Percentiles rank a stretch among this genome's conserved stretches.
phyloP scores from a whole-genome alignment of 1,140 invertebrate genomes.

The Drosophila mauritiana region DNA sequence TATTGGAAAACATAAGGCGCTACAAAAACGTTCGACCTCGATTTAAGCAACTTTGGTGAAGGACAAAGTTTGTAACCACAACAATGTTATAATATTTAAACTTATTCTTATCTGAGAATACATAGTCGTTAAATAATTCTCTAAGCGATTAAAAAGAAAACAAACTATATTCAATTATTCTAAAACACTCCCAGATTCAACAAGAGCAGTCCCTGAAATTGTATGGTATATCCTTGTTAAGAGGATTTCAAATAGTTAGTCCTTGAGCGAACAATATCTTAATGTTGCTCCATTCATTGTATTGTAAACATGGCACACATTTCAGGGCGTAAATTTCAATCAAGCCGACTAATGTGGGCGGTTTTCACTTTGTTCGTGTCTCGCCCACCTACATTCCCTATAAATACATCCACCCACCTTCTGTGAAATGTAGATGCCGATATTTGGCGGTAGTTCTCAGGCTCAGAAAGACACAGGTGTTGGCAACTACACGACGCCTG shows the following conservation, averaged over 20 bases:
- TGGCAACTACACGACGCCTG: conserved; percentile 53
- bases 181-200: too few species aligned
- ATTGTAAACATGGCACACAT: conserved; percentile 32
- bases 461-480: conserved; percentile 50
- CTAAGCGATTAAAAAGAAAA: too few species aligned
- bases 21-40: background rate
- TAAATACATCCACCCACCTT: conserved; percentile 9
- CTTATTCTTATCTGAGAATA: too few species aligned
- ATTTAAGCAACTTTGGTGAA: too few species aligned
- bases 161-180: too few species aligned
- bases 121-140: too few species aligned
- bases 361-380: conserved; percentile 26
- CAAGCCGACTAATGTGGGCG: conserved; percentile 50
- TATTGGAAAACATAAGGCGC: conserved; percentile 11
- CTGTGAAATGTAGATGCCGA: conserved; percentile 22
- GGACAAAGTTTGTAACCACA: background rate
- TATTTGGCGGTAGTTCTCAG: conserved; percentile 28
- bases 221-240: background rate
- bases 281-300: conserved; percentile 2
- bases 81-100: background rate
- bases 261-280: conserved; percentile 22
- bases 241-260: conserved; percentile 6
- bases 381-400: conserved; percentile 55
- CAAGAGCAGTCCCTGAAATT: too few species aligned
- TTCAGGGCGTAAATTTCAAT: conserved; percentile 69